Conservation (phyloP, 2,797 vertebrate species). For the Mico argentatus region DNA sequence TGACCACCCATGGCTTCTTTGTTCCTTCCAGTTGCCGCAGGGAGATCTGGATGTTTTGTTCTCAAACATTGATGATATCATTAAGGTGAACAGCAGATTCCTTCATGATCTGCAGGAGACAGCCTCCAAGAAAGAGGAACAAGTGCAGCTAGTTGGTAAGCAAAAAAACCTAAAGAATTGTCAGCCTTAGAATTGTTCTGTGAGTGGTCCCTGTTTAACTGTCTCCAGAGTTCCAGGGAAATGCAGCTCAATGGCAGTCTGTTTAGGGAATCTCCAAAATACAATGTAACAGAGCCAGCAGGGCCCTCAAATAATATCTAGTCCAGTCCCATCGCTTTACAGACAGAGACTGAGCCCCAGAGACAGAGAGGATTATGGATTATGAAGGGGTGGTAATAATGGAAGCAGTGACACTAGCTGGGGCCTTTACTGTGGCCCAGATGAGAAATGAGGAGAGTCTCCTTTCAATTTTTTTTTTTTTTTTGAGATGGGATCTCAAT, state of each 20-base stretch:
- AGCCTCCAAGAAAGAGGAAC: conserved; percentile 80
- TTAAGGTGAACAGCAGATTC: conserved; percentile 88
- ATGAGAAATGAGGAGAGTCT: too few species aligned
- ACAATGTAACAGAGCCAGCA: not conserved
- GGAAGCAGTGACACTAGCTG: too few species aligned
- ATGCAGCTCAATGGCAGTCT: not conserved
- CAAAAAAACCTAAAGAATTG: not conserved
- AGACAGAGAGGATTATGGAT: not conserved
- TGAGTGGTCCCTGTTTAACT: not conserved
- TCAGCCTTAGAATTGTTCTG: not conserved
- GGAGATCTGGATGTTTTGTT: conserved; percentile 92
- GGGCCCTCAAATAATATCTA: not conserved
- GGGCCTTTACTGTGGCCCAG: too few species aligned
- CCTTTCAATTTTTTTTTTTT: too few species aligned
- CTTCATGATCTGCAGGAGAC: conserved; percentile 89
- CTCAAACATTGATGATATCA: conserved; percentile 91
- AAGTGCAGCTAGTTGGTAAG: conserved; percentile 91
- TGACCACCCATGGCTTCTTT: not conserved
- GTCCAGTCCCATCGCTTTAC: not conserved
- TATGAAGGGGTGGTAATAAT: too few species aligned
- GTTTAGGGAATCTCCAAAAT: not conserved
- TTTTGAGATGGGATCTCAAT: not conserved
- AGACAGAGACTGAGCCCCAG: not conserved
- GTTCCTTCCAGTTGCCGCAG: conserved; percentile 88
- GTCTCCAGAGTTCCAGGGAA: not conserved